Conservation (phyloP, 2,113 vertebrate genomes). For the Scophthalmus maximus region DNA sequence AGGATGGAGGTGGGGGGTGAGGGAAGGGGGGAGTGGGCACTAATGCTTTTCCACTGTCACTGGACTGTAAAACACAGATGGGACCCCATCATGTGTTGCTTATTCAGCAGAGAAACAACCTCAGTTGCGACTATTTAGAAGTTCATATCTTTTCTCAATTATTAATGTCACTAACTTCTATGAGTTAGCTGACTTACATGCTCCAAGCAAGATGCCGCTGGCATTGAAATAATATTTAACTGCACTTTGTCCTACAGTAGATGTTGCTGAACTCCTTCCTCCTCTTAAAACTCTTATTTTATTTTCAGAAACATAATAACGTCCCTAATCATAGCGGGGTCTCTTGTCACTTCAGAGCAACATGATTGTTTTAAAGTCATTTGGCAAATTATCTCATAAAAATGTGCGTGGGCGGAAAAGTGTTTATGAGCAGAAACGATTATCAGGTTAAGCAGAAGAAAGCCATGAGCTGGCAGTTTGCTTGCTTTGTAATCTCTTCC, state of each 20-base stretch:
- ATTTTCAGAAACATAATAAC: conserved; percentile 36
- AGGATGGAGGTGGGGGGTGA: conserved; percentile 42
- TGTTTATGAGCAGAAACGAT: conserved; percentile 76
- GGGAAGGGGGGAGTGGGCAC: conserved; percentile 54
- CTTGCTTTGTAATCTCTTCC: conserved; percentile 78
- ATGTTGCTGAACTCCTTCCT: conserved; percentile 6
- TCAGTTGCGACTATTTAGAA: conserved; percentile 19
- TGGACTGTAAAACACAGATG: conserved; percentile 82
- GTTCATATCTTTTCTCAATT: conserved; percentile 26
- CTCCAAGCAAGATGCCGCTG: not conserved
- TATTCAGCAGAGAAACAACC: conserved; percentile 42
- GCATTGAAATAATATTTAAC: conserved; percentile 18
- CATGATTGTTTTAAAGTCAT: conserved; percentile 67
- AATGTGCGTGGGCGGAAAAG: conserved; percentile 68
- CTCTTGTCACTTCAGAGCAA: conserved; percentile 41
- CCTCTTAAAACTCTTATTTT: conserved; percentile 16
- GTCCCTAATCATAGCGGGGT: conserved; percentile 20
- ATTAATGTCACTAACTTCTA: conserved; percentile 11
- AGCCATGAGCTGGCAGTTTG: conserved; percentile 80
- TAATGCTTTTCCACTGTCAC: conserved; percentile 73
- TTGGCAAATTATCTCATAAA: conserved; percentile 69
- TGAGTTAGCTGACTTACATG: not conserved
- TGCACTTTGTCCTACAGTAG: conserved; percentile 1
- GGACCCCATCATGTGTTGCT: conserved; percentile 57
- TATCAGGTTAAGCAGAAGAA: conserved; percentile 81